Evolutionary conservation across 2,888 invertebrate genomes (phyloP).

Genomic region (Melanchra persicariae): DNA sequence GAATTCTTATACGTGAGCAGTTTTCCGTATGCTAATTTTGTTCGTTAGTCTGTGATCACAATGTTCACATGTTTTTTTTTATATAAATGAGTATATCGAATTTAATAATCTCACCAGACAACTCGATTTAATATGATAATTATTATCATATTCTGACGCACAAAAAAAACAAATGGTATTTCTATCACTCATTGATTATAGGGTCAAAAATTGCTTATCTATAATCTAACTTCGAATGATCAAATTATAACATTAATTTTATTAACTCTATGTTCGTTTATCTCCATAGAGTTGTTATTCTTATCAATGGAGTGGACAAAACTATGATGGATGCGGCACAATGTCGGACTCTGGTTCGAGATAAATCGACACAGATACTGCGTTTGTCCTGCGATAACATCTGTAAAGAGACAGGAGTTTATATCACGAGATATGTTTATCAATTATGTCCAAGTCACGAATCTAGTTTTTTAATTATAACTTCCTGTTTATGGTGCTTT

Average conservation of each 20-base stretch:
- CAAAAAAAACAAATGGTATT: slow-evolving; percentile 50
- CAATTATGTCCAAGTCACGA: slow-evolving; percentile 56
- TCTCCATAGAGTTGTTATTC: slow-evolving; percentile 76
- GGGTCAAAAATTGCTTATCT: slow-evolving; percentile 48
- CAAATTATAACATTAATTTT: slow-evolving; percentile 54
- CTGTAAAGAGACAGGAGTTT: slow-evolving; percentile 79
- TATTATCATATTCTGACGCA: slow-evolving; percentile 47
- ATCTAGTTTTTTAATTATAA: slow-evolving; percentile 67
- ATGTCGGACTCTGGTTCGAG: slow-evolving; percentile 75
- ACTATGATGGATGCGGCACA: slow-evolving; percentile 86
- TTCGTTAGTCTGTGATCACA: slow-evolving; percentile 41
- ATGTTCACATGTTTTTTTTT: slow-evolving; percentile 50
- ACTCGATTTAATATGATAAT: slow-evolving; percentile 58
- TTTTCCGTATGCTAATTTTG: slow-evolving; percentile 53
- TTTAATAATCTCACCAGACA: slow-evolving; percentile 44
- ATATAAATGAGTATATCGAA: slow-evolving; percentile 2
- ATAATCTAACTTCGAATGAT: slow-evolving; percentile 53
- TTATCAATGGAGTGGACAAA: slow-evolving; percentile 85
- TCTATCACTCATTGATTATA: slow-evolving; percentile 57
- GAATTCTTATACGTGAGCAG: slow-evolving; percentile 58
- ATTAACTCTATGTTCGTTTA: slow-evolving; percentile 58
- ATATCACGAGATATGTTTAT: slow-evolving; percentile 73
- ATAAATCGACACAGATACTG: slow-evolving; percentile 83
- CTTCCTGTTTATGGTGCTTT: slow-evolving; percentile 63
- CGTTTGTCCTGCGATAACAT: slow-evolving; percentile 80